phyloP scores from a whole-genome alignment of 2,888 invertebrate species.

The Carabus problematicus region DNA sequence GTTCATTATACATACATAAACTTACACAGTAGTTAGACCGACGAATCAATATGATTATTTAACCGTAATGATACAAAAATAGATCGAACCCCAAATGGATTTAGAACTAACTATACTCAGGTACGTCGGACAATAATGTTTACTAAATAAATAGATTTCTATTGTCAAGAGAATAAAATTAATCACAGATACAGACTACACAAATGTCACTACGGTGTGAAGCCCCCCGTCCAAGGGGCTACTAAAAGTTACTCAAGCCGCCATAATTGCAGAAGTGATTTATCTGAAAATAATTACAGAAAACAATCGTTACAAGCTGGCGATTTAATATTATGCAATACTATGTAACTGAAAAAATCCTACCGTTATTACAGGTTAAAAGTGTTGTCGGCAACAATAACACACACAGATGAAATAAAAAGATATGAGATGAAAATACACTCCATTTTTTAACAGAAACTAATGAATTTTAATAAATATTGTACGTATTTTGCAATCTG shows the following conservation, averaged over 20 bases:
- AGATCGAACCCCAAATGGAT: constrained; percentile 15
- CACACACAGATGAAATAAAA: constrained; percentile 9
- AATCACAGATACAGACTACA: constrained; percentile 31
- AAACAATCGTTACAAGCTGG: not conserved
- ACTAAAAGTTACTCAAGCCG: constrained; percentile 30
- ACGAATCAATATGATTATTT: constrained; percentile 34
- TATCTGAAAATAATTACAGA: constrained; percentile 21
- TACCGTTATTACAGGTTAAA: constrained; percentile 37
- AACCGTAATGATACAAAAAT: constrained; percentile 1
- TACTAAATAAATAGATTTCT: not conserved
- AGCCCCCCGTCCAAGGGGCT: constrained; percentile 33
- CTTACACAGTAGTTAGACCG: not conserved
- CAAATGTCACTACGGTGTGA: constrained; percentile 8
- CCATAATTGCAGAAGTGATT: constrained; percentile 39
- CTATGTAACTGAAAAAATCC: constrained; percentile 4
- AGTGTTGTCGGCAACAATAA: not conserved
- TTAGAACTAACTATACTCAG: constrained; percentile 12
- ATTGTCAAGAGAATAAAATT: constrained; percentile 5
- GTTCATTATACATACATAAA: constrained; percentile 24
- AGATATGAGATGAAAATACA: constrained; percentile 9
- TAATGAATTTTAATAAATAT: constrained; percentile 12
- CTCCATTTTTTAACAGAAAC: constrained; percentile 19
- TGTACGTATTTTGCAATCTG: constrained; percentile 24
- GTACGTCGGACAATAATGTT: constrained; percentile 20
- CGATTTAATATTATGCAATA: constrained; percentile 27